Evolutionary conservation across 1,140 invertebrate genomes (phyloP).

Genomic region (Daktulosphaira vitifoliae): DNA sequence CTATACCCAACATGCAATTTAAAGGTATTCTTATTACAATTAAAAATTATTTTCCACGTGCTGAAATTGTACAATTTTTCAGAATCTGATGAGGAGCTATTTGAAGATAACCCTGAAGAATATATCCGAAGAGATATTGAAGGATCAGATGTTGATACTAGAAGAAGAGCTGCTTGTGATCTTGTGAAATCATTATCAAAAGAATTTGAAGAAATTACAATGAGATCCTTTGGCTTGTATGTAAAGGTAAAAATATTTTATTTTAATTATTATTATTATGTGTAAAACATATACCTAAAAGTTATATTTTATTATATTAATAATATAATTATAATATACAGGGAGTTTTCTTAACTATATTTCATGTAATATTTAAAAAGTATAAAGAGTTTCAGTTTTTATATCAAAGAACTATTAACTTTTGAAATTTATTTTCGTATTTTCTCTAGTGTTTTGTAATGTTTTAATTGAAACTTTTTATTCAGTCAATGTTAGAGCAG

Average conservation of each 20-base stretch:
- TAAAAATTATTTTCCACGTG: background rate
- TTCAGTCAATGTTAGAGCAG: constrained; percentile 65
- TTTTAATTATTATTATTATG: background rate
- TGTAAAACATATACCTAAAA: too few relatives aligned
- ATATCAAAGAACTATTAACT: too few relatives aligned
- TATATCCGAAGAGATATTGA: constrained; percentile 96
- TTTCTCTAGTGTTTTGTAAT: background rate
- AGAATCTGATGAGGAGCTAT: constrained; percentile 90
- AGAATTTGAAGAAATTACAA: constrained; percentile 86
- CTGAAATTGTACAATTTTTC: constrained; percentile 38
- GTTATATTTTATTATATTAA: too few relatives aligned
- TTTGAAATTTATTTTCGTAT: background rate
- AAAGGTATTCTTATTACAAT: constrained; percentile 58
- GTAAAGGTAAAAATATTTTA: constrained; percentile 49
- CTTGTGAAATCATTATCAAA: constrained; percentile 80
- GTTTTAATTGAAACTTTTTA: background rate
- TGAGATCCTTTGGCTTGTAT: constrained; percentile 85
- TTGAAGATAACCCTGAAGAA: constrained; percentile 97
- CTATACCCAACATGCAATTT: constrained; percentile 97
- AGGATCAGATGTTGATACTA: constrained; percentile 95
- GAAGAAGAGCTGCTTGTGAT: constrained; percentile 90
- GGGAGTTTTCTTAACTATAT: too few relatives aligned
- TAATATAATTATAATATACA: too few relatives aligned
- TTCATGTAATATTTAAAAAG: background rate
- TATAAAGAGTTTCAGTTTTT: too few relatives aligned